A percentile compares a stretch with the other conserved stretches of the same genome.
Evolutionary conservation across 2,113 vertebrate genomes (phyloP).

Genomic region (Microcebus murinus): DNA sequence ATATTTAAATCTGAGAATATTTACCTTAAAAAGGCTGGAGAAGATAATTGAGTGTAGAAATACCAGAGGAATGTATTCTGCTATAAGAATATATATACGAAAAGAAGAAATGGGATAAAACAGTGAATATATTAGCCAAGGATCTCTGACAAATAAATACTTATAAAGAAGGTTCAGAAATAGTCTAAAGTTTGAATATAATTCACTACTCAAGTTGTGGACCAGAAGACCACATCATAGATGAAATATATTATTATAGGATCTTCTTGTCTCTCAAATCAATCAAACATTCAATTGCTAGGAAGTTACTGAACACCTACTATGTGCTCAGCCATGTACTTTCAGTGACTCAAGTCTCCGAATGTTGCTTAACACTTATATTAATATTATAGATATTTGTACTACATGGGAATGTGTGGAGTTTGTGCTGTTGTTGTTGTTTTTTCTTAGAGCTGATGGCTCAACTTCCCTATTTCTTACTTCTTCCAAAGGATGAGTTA

Average conservation of each 20-base stretch:
- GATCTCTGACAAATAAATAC: background rate
- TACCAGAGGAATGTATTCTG: background rate
- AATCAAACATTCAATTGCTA: background rate
- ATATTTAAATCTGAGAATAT: conserved; percentile 44
- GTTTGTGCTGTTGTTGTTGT: background rate
- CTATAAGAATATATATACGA: background rate
- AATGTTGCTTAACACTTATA: background rate
- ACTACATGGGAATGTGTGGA: background rate
- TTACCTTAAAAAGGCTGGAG: background rate
- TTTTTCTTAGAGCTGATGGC: background rate
- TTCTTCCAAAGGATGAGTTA: background rate
- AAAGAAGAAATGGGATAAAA: conserved; percentile 14
- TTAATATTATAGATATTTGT: background rate
- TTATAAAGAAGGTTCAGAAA: background rate
- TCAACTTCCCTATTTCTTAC: background rate
- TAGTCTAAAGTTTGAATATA: conserved; percentile 3
- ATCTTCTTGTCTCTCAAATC: background rate
- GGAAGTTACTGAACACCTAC: background rate
- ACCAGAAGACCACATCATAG: background rate
- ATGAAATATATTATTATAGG: background rate
- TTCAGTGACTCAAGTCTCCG: background rate
- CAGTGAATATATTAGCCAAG: background rate
- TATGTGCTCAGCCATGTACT: background rate
- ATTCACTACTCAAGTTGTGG: background rate
- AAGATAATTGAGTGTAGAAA: background rate